Evolutionary conservation across 23 tunicate genomes (phyloP).

Genomic region (Phallusia fumigata): DNA sequence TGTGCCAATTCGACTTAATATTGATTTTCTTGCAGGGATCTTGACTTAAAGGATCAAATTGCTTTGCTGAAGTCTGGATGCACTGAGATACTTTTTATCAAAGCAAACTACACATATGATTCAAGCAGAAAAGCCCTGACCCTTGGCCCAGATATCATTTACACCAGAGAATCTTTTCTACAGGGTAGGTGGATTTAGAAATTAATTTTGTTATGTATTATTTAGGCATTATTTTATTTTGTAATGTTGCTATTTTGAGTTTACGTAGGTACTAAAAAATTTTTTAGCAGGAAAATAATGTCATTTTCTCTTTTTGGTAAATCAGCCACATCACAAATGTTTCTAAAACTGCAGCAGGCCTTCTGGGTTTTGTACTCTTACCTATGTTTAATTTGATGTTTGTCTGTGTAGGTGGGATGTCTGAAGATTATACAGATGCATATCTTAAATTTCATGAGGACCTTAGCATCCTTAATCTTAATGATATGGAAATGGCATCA

Average conservation of each 20-base stretch:
- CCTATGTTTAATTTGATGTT: no score
- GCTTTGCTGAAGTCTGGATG: slow-evolving; percentile 89
- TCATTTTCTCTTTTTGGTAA: no score
- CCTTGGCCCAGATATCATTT: slow-evolving; percentile 81
- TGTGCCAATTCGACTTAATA: neutral
- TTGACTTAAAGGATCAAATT: slow-evolving; percentile 75
- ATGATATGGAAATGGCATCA: slow-evolving; percentile 83
- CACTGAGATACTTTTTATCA: slow-evolving; percentile 82
- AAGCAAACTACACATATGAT: slow-evolving; percentile 96
- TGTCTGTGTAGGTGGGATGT: slow-evolving; percentile 76
- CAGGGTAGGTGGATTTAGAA: slow-evolving; percentile 88
- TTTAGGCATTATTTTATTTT: no score
- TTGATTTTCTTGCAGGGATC: slow-evolving; percentile 38
- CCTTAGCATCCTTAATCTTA: slow-evolving; percentile 41
- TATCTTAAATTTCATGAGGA: slow-evolving; percentile 83
- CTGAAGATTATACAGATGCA: slow-evolving; percentile 71
- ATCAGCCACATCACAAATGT: no score
- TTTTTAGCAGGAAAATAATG: no score
- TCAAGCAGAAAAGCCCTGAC: slow-evolving; percentile 64
- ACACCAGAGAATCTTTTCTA: slow-evolving; percentile 90
- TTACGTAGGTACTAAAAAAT: no score
- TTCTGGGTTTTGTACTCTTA: no score
- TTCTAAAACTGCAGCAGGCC: no score
- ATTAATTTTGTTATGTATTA: no score
- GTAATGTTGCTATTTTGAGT: no score